Evolutionary conservation across 1,140 invertebrate genomes (phyloP), one percentile per base, ranked within the genome.

Genomic region (Diorhabda carinulata): DNA sequence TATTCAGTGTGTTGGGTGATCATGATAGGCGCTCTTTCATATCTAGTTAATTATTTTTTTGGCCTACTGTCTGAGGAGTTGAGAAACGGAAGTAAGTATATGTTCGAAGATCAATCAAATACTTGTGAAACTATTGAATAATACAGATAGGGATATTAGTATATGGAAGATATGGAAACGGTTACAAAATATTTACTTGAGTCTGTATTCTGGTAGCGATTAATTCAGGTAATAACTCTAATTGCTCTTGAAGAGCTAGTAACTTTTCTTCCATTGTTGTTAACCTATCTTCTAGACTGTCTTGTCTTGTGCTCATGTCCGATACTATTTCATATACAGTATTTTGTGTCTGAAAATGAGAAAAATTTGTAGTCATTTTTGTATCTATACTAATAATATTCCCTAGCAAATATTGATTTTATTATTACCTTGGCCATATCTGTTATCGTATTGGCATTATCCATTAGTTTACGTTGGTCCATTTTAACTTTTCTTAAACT

Each of bases 401-500:
- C 0, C 25, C 0, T 1, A 25, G 25, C 1, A 25, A 25, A 52
- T 8, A 52, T 8, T 52, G n/a, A 3, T 52, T 8, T 52, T 2
- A 52, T 52, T 52, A 52, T 87, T 91, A 98, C 98, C 91, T 99
- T 99, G 77, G 97, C 97, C 94, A 99, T 98, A 82, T 99, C 98
- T 64, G 97, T 98, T 81, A 99, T 94, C 63, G 97, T 98, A 80
- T 98, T 99, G 74, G 97, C 95, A 82, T 98, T 99, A 83, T 99
- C 98, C 91, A 97, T 97, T 76, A 99, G 84, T 85, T 99, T 99
- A 82, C 98, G 87, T 87, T 99, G 98, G 87, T 99, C 97, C 94
- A 98, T 98, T 87, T 99, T 99, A 56, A 99, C 96, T 88, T 98
- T 97, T 80, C 97, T 87, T 82, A 99, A 90, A 83, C 97, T 99